Base-by-base conservation (phyloP, 2,797 vertebrate genomes). In the Amblyopsis hoosieri region DNA sequence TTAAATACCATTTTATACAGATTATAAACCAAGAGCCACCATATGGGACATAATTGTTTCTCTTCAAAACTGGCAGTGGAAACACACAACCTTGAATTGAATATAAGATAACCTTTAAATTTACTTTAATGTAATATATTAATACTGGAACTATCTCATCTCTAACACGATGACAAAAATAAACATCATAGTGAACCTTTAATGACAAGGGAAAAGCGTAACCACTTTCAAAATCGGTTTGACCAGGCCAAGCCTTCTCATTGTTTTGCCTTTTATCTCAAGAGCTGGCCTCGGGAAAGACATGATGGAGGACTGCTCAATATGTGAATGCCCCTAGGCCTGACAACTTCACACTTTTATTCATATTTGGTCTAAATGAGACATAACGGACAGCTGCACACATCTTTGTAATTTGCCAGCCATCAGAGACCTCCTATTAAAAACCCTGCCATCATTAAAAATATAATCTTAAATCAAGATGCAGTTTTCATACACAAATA, bases 231-330 rank as follows among this genome's bases (percentile, higher is more conserved):
- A 9, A 75, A 90, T 86, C 83, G 64, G 8, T 78, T 90, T 92
- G 87, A 91, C 87, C 85, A 83, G 71, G 60, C 52, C 68, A 75
- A 72, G 87, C 85, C 81, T 85, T 80, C 78, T 70, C 81, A 63
- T 80, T 81, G 76, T 54, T 59, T 80, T 85, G 85, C 78, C 90
- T 93, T 93, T 93, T 84, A 92, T 93, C 85, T 92, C 70, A 76
- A 91, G 87, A 86, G 89, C 83, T 67, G 57, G 82, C 80, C 76
- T 52, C 60, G 45, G 79, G 73, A 89, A 89, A 85, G 79, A 90
- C 78, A 81, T 74, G 77, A 86, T 81, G 81, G 87, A 83, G 76
- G 74, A 75, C 83, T 88, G 14, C 81, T 90, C 83, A 84, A 87
- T 90, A 90, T 89, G 88, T 82, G 86, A 89, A 90, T 82, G 78